Evolutionary conservation across 2,113 vertebrate species (phyloP).

Genomic region (Camelus bactrianus): DNA sequence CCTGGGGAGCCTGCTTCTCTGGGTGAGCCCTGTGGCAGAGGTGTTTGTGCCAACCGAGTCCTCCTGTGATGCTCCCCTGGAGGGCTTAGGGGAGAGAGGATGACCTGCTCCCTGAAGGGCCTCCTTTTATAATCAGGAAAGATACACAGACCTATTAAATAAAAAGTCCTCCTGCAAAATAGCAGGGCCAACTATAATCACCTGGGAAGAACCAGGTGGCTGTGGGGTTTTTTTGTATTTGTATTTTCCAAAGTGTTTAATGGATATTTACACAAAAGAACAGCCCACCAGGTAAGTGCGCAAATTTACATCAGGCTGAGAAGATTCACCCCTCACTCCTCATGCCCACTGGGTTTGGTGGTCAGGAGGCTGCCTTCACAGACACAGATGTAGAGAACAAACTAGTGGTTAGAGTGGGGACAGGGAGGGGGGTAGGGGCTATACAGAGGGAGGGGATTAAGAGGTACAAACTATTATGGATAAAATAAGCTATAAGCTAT

Average conservation of each 20-base stretch:
- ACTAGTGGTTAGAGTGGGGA: not conserved
- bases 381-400: not conserved
- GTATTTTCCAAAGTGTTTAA: slow-evolving; percentile 18
- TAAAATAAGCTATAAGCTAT: not conserved
- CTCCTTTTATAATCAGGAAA: not conserved
- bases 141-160: not conserved
- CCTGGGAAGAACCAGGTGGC: not conserved
- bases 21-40: not conserved
- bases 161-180: not conserved
- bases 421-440: not conserved
- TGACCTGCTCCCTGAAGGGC: not conserved
- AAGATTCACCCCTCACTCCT: not conserved
- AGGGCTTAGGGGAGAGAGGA: not conserved
- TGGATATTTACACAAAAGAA: not conserved
- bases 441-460: not conserved
- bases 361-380: not conserved
- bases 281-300: not conserved
- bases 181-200: not conserved
- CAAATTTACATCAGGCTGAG: not conserved
- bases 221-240: not conserved
- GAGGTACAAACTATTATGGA: not conserved
- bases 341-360: no score
- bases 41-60: accelerated
- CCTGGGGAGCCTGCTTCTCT: not conserved
- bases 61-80: accelerated